These are phyloP conservation scores for Ceuthmochares aereus DNA, from an alignment of 2,113 vertebrate genomes.

Conservation along the genomic window DNA sequence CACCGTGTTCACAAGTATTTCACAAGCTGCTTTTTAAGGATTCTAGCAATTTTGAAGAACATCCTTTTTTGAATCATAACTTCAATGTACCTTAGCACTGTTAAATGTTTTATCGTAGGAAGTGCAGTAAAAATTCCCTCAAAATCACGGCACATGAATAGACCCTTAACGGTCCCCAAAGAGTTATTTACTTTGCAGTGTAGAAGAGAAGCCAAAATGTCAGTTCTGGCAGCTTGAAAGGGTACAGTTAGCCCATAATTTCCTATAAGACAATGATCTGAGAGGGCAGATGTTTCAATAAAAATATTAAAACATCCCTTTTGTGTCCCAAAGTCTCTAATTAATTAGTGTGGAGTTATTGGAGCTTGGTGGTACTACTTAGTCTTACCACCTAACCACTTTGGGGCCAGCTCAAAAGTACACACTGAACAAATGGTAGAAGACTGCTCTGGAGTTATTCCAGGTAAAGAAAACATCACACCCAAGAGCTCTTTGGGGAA, in stretches of 20 bases:
- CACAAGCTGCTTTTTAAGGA: neutral
- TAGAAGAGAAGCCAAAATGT: constrained; percentile 51
- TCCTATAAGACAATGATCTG: constrained; percentile 22
- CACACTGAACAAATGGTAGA: constrained; percentile 4
- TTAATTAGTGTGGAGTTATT: constrained; percentile 58
- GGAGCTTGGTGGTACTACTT: constrained; percentile 7
- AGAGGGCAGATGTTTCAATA: constrained; percentile 68
- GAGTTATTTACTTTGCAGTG: neutral
- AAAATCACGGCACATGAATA: neutral
- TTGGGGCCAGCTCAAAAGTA: constrained; percentile 2
- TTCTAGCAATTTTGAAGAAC: neutral
- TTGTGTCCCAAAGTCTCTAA: constrained; percentile 49
- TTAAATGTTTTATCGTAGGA: neutral
- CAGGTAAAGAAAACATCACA: neutral
- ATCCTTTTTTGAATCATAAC: neutral
- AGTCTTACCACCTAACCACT: neutral
- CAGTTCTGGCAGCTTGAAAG: constrained; percentile 43
- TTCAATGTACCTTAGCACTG: neutral
- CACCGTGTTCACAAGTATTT: neutral
- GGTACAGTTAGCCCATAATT: neutral
- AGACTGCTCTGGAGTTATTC: neutral
- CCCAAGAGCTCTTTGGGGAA: neutral
- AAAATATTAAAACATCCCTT: constrained; percentile 36
- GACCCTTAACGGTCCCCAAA: constrained; percentile 15
- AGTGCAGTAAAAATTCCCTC: constrained; percentile 20